Evolutionary conservation across 2,888 invertebrate genomes (phyloP).

Genomic region (Fragum sueziense): DNA sequence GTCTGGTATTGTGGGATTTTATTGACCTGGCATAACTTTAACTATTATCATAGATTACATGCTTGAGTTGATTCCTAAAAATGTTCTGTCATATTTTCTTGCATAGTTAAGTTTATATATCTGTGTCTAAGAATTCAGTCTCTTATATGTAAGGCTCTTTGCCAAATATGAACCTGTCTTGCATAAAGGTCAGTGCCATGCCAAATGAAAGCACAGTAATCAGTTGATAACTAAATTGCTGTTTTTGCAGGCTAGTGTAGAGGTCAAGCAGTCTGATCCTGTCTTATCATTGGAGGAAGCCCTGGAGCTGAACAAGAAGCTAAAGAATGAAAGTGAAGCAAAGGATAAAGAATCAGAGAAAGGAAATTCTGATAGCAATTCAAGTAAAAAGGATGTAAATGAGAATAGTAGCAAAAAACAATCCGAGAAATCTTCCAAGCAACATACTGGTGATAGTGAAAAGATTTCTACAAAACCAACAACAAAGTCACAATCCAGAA

Average conservation of each 20-base stretch:
- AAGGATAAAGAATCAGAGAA: background rate
- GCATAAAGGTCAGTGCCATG: too few relatives aligned
- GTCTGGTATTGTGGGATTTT: too few relatives aligned
- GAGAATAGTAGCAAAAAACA: background rate
- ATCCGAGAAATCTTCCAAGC: background rate
- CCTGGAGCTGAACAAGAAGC: constrained; percentile 41
- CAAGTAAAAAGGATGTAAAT: background rate
- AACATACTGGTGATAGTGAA: background rate
- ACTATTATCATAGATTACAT: too few relatives aligned
- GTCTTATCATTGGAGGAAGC: constrained; percentile 52
- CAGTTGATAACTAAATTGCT: too few relatives aligned
- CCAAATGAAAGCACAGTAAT: too few relatives aligned
- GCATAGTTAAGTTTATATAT: too few relatives aligned
- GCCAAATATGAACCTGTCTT: too few relatives aligned
- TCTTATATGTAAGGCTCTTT: too few relatives aligned
- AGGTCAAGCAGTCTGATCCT: constrained; percentile 8
- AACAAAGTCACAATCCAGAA: constrained; percentile 27
- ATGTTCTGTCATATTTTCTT: too few relatives aligned
- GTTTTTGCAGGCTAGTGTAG: constrained; percentile 9
- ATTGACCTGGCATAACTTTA: too few relatives aligned
- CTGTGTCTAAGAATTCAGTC: too few relatives aligned
- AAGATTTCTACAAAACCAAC: constrained; percentile 13
- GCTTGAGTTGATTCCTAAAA: too few relatives aligned
- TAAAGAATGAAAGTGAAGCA: constrained; percentile 24
- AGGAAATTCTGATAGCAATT: background rate